phyloP scores from a whole-genome alignment of 2,113 vertebrate genomes.

The Urocitellus parryii region DNA sequence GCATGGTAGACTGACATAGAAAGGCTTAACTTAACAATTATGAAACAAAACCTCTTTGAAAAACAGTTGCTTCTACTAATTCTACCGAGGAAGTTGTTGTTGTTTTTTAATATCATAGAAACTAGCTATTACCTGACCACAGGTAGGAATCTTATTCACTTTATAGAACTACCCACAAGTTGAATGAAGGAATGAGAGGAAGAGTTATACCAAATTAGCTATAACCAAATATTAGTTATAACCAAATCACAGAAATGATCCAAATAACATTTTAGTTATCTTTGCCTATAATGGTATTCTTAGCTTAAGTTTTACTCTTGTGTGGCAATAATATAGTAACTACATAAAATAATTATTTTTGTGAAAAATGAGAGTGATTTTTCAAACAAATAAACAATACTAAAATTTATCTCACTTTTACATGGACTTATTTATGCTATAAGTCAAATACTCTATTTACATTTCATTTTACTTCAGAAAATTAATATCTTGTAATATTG shows the following conservation, averaged over 20 bases:
- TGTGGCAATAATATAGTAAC: conserved; percentile 36
- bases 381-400: conserved; percentile 43
- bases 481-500: not conserved
- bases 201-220: conserved; percentile 18
- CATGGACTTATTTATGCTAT: not conserved
- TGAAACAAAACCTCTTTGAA: conserved; percentile 20
- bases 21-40: conserved; percentile 5
- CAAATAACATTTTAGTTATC: conserved; percentile 49
- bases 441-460: not conserved
- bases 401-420: not conserved
- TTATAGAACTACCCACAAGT: not conserved
- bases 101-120: not conserved
- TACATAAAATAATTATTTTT: conserved; percentile 54
- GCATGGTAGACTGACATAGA: not conserved
- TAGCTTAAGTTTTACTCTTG: conserved; percentile 38
- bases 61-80: not conserved
- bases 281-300: not conserved
- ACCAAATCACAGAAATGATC: not conserved
- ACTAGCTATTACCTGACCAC: conserved; percentile 15
- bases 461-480: conserved; percentile 36
- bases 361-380: not conserved
- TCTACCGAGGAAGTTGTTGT: not conserved
- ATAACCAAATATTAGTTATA: no score
- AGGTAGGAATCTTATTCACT: not conserved
- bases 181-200: conserved; percentile 35